Evolutionary conservation across 1,140 invertebrate species (phyloP).

Genomic region (Aphidius ervi): DNA sequence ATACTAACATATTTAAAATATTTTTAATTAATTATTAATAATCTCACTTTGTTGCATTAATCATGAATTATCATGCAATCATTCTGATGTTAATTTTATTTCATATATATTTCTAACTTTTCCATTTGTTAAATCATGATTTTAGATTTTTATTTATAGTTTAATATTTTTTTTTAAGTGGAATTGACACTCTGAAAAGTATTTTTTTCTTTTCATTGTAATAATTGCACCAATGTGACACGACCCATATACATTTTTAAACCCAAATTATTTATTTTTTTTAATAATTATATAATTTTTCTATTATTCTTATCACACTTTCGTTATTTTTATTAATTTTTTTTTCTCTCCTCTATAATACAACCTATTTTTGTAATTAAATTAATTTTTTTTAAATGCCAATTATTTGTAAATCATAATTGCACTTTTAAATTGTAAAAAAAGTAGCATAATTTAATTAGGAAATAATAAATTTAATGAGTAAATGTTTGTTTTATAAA

Average conservation of each 20-base stretch:
- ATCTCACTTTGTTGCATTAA: slow-evolving; percentile 51
- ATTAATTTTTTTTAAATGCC: slow-evolving; percentile 8
- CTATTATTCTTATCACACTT: slow-evolving; percentile 29
- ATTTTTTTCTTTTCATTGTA: slow-evolving; percentile 49
- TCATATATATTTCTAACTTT: slow-evolving; percentile 18
- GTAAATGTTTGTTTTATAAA: too few species aligned
- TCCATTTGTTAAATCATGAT: not conserved
- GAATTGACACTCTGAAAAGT: slow-evolving; percentile 54
- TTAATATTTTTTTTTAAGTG: slow-evolving; percentile 45
- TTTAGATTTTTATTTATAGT: slow-evolving; percentile 27
- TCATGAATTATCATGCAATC: slow-evolving; percentile 35
- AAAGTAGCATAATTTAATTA: too few species aligned
- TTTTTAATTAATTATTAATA: slow-evolving; percentile 43
- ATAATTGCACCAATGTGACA: slow-evolving; percentile 50
- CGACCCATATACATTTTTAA: slow-evolving; percentile 40
- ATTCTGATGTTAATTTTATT: slow-evolving; percentile 17
- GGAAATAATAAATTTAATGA: too few species aligned
- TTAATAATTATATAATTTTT: slow-evolving; percentile 23
- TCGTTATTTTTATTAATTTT: slow-evolving; percentile 13
- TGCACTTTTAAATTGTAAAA: too few species aligned
- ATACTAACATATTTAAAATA: slow-evolving; percentile 37
- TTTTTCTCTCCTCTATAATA: slow-evolving; percentile 1
- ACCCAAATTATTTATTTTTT: slow-evolving; percentile 23
- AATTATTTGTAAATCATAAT: not conserved
- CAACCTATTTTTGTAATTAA: slow-evolving; percentile 4